Evolutionary conservation across 2,113 vertebrate species (phyloP).

Genomic region (Miniopterus natalensis): DNA sequence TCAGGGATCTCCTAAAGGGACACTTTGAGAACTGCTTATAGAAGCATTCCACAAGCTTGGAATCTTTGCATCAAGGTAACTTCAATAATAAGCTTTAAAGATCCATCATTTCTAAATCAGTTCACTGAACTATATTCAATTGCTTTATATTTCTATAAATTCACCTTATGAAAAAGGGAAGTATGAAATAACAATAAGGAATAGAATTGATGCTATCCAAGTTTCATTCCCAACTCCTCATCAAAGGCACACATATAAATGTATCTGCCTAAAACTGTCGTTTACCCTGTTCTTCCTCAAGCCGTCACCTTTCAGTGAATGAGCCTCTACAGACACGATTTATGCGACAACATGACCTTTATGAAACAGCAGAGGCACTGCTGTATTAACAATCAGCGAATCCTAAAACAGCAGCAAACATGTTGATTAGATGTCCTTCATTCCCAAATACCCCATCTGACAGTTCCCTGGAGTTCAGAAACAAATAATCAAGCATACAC

Average conservation of each 20-base stretch:
- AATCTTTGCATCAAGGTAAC: conserved; percentile 10
- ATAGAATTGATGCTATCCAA: not conserved
- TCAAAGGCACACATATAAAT: not conserved
- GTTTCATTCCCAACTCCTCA: not conserved
- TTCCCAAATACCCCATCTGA: conserved; percentile 37
- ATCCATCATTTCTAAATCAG: conserved; percentile 25
- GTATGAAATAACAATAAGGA: not conserved
- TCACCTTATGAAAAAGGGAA: not conserved
- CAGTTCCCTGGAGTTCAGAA: conserved; percentile 39
- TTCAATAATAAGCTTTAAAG: not conserved
- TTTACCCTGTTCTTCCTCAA: conserved; percentile 26
- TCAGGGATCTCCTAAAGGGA: not conserved
- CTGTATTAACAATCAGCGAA: not conserved
- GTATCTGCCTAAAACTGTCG: not conserved
- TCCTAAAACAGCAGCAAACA: conserved; percentile 54
- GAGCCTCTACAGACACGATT: conserved; percentile 57
- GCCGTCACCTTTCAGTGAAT: not conserved
- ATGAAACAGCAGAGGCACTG: not conserved
- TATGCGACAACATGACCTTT: conserved; percentile 71
- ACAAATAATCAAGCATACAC: conserved; percentile 10
- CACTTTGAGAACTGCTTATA: not conserved
- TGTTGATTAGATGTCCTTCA: conserved; percentile 53
- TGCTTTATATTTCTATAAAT: not conserved
- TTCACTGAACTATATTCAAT: not conserved
- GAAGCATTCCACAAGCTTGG: not conserved